Conservation (phyloP, 2,113 vertebrate genomes). For the Scomber colias region DNA sequence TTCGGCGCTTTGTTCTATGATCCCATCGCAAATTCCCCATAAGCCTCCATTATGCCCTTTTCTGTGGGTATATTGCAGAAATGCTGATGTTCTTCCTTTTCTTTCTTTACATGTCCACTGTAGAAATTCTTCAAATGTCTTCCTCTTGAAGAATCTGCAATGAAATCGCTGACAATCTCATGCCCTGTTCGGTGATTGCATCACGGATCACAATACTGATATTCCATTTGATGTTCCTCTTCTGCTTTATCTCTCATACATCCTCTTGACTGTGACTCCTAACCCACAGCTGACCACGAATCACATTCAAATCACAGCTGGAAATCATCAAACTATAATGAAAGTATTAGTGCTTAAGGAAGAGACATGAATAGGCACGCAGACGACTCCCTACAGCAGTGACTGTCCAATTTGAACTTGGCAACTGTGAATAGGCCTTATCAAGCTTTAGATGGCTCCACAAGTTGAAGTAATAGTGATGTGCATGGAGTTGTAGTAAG, state of each 20-base stretch:
- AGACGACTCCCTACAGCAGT: too few species aligned
- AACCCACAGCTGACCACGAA: slow-evolving; percentile 8
- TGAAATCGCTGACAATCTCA: slow-evolving; percentile 13
- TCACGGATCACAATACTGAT: background rate
- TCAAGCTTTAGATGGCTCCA: too few species aligned
- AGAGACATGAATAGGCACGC: too few species aligned
- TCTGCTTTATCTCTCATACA: background rate
- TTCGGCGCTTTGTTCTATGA: slow-evolving; percentile 49
- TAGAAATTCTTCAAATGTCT: slow-evolving; percentile 9
- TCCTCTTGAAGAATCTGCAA: background rate
- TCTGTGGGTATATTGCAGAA: background rate
- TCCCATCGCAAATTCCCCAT: slow-evolving; percentile 22
- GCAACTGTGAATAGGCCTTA: too few species aligned
- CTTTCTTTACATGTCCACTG: slow-evolving; percentile 5
- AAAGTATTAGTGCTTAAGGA: too few species aligned
- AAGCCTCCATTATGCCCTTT: slow-evolving; percentile 39
- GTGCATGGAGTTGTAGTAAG: too few species aligned
- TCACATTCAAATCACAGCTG: slow-evolving; percentile 1
- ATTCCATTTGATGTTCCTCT: slow-evolving; percentile 5
- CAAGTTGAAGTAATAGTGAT: too few species aligned
- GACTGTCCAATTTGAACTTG: too few species aligned
- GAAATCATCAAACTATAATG: background rate
- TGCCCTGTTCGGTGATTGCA: background rate
- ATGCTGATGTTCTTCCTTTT: slow-evolving; percentile 26
- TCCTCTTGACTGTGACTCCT: background rate